phyloP scores from a whole-genome alignment of 2,888 invertebrate species.

The Glomeris marginata region DNA sequence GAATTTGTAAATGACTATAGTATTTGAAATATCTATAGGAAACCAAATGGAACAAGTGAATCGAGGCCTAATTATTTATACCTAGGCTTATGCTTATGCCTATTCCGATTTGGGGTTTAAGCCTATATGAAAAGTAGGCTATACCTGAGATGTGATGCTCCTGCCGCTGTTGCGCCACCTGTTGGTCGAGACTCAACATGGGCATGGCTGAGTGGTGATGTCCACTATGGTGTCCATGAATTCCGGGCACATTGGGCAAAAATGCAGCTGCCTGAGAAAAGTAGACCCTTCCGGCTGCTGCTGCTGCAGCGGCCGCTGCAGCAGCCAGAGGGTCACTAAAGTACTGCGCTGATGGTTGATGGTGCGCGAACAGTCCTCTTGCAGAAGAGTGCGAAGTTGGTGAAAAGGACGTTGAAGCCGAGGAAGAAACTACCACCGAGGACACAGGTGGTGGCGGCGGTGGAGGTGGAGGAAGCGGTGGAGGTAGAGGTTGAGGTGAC shows the following conservation, averaged over 20 bases:
- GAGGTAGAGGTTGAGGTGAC: constrained; percentile 2
- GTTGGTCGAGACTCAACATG: constrained; percentile 28
- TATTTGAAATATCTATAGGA: too few relatives aligned
- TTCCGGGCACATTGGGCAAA: constrained; percentile 33
- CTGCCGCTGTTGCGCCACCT: constrained; percentile 26
- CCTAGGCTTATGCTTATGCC: too few relatives aligned
- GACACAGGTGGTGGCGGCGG: constrained; percentile 1
- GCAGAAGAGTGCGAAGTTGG: constrained; percentile 8
- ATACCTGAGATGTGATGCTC: constrained; percentile 2
- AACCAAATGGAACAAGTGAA: too few relatives aligned
- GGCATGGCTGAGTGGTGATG: constrained; percentile 3
- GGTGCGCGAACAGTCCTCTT: constrained; percentile 11
- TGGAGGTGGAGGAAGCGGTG: neutral
- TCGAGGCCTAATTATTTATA: too few relatives aligned
- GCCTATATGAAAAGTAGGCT: too few relatives aligned
- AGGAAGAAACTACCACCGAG: neutral
- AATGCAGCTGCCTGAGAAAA: constrained; percentile 86
- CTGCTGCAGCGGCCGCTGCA: constrained; percentile 2
- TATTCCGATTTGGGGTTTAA: too few relatives aligned
- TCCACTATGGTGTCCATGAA: constrained; percentile 14
- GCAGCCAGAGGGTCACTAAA: constrained; percentile 16
- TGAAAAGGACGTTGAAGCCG: constrained; percentile 5
- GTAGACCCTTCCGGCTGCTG: constrained; percentile 46
- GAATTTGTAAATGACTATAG: too few relatives aligned
- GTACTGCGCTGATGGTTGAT: constrained; percentile 13